Base-by-base conservation (phyloP, 1,140 invertebrate species). In the Tetramorium alpestre region DNA sequence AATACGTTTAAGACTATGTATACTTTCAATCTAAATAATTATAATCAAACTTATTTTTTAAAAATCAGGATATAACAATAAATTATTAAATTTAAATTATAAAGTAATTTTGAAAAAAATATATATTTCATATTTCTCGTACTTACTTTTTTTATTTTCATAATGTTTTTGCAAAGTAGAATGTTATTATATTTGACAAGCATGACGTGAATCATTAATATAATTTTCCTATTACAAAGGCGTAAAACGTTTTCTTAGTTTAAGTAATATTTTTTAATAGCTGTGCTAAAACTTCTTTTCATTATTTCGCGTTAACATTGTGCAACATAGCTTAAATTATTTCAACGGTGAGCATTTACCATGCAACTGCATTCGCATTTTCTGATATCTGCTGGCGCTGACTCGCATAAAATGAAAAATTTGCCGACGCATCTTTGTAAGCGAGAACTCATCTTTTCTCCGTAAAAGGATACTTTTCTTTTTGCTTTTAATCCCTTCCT, bases 371-470 rank as follows among this genome's bases (percentile, higher is more conserved):
- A 82, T 76, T 41, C 47, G 44, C 65, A 44, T 65, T 67, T 54
- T 22, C 33, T 80, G 62, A 80, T 80, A 80, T 67, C 28, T 54
- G 62, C 47, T 41, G 13, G 28, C 28, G 77, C 62, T 67, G 77
- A 67, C 77, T 86, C 51, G 41, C 33, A 28, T 33, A 11, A 60
- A 84, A 80, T 56, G 69, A 80, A 77, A 86, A 86, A 88, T 80
- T 60, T 60, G 49, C 38, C 38, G 51, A 82, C 67, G 25, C 80
- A 60, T 38, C 80, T 73, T 56, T 33, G 67, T 41, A 54, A 60
- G 54, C 44, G 76, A 80, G 28, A 80, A 69, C 38, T 73, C 80
- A 38, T 84, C 54, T 73, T 56, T 84, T 49, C 64, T 38, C 13
- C 16, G 47, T n/a, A 49, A 49, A 70, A 60, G 51, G 54, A 69